phyloP scores from a whole-genome alignment of 2,888 invertebrate genomes.

The Apamea epomidion region DNA sequence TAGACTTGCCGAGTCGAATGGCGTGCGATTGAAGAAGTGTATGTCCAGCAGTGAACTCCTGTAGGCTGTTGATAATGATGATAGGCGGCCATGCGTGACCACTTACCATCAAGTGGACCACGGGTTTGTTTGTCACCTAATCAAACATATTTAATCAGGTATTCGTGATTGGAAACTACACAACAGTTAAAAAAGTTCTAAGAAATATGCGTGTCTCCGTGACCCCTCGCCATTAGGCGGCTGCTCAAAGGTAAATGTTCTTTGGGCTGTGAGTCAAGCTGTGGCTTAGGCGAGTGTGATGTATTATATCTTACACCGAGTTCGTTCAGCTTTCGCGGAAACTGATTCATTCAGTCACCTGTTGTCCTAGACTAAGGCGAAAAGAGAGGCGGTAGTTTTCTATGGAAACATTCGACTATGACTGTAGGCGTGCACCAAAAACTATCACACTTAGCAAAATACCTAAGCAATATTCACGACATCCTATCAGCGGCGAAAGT shows the following conservation, averaged over 20 bases:
- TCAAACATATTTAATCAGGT: neutral
- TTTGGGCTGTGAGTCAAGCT: slow-evolving; percentile 62
- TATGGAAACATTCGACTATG: neutral
- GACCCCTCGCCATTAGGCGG: slow-evolving; percentile 56
- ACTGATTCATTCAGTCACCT: slow-evolving; percentile 54
- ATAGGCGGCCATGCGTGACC: neutral
- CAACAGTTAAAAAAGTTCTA: slow-evolving; percentile 36
- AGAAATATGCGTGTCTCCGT: slow-evolving; percentile 51
- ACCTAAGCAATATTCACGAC: neutral
- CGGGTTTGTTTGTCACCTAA: slow-evolving; percentile 5
- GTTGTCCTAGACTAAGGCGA: slow-evolving; percentile 2
- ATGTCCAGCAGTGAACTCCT: neutral
- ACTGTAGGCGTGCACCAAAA: neutral
- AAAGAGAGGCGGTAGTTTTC: slow-evolving; percentile 27
- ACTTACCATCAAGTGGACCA: neutral
- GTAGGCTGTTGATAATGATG: neutral
- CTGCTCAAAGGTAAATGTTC: slow-evolving; percentile 57
- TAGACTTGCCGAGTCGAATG: neutral
- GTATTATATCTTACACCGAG: slow-evolving; percentile 44
- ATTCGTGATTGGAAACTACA: slow-evolving; percentile 27
- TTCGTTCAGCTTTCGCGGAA: slow-evolving; percentile 59
- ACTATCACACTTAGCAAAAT: neutral
- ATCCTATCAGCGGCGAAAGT: neutral
- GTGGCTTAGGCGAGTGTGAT: slow-evolving; percentile 18
- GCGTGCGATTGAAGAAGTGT: neutral